These are phyloP conservation scores for Cygnus olor DNA, from an alignment of 2,797 vertebrate species.

Conservation along the genomic window DNA sequence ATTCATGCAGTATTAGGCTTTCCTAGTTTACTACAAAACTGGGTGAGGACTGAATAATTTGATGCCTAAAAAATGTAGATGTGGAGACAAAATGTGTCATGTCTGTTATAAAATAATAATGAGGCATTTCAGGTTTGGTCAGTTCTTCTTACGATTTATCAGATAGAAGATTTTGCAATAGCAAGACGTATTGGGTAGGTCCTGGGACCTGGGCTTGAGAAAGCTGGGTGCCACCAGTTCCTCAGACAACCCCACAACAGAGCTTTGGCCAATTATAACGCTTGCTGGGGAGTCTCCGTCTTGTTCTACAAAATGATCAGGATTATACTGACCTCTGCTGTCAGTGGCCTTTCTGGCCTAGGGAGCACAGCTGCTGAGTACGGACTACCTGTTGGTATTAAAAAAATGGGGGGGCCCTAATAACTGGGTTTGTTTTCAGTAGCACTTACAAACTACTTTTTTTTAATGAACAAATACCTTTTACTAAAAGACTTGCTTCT, in stretches of 20 bases:
- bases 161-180: neutral
- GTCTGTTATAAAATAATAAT: neutral
- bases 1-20: neutral
- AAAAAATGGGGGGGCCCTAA: neutral
- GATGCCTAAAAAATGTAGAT: neutral
- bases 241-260: neutral
- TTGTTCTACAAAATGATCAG: neutral
- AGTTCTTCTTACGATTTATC: neutral
- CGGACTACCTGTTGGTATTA: neutral
- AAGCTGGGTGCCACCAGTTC: neutral
- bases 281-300: accelerated
- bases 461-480: neutral
- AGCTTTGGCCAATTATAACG: neutral
- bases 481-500: neutral
- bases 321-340: neutral
- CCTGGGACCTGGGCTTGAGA: neutral
- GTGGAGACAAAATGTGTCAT: neutral
- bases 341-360: neutral
- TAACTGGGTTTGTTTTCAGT: neutral
- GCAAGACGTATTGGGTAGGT: neutral
- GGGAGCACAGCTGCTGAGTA: neutral
- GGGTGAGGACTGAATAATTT: neutral
- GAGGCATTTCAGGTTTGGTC: neutral
- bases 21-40: neutral
- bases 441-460: neutral